phyloP scores from a whole-genome alignment of 2,888 invertebrate species.

The Macrophya annulata region DNA sequence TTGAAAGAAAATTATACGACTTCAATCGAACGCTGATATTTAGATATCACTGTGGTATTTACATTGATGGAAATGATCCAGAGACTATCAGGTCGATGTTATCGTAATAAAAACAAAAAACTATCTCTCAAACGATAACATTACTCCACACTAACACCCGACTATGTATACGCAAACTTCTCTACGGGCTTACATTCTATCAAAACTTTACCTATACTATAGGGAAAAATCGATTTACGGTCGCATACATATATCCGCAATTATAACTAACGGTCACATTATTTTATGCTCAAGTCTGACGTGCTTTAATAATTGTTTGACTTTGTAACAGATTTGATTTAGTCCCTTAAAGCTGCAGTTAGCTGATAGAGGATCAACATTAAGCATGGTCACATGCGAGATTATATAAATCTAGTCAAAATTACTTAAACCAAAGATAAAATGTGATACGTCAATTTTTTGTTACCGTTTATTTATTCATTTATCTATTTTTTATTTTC shows the following conservation, averaged over 20 bases:
- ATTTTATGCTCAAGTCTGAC: not conserved
- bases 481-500: no score
- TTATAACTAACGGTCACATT: not conserved
- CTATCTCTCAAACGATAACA: not conserved
- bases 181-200: not conserved
- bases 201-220: not conserved
- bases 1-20: not conserved
- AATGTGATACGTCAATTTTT: not conserved
- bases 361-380: not conserved
- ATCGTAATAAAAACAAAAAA: not conserved
- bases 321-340: not conserved
- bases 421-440: not conserved
- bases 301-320: slow-evolving; percentile 14
- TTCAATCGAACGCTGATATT: not conserved
- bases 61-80: not conserved
- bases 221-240: not conserved
- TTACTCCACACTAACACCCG: not conserved
- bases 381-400: not conserved
- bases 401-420: not conserved
- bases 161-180: not conserved
- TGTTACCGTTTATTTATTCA: not conserved
- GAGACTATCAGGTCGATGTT: not conserved
- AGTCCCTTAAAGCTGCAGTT: not conserved
- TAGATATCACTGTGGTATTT: not conserved
- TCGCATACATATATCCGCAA: not conserved